These are phyloP conservation scores for Agrochola lota DNA, from an alignment of 2,888 invertebrate species.

Conservation along the genomic window DNA sequence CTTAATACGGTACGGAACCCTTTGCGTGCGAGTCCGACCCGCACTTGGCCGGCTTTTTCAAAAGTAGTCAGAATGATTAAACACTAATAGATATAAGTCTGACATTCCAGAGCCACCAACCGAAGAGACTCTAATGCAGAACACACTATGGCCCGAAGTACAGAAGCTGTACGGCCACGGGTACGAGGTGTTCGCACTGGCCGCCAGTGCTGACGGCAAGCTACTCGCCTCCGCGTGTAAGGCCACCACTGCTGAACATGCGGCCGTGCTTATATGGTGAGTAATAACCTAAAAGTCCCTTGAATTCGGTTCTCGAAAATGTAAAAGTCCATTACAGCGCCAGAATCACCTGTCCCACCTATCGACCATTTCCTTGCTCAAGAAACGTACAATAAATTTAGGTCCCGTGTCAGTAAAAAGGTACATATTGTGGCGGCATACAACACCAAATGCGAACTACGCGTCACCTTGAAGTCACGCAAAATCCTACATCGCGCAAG, in stretches of 20 bases:
- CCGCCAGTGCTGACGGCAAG: constrained; percentile 93
- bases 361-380: neutral
- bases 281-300: neutral
- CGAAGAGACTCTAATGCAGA: constrained; percentile 97
- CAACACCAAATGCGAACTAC: no score
- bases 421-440: no score
- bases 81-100: neutral
- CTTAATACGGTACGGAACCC: no score
- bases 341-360: neutral
- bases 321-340: neutral
- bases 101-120: constrained; percentile 94
- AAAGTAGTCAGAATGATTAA: neutral
- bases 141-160: constrained; percentile 98
- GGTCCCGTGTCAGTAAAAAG: neutral
- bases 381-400: neutral
- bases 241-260: constrained; percentile 94
- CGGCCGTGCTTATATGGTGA: constrained; percentile 97
- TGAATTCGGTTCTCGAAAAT: neutral
- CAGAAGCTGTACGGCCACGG: constrained; percentile 99
- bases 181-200: constrained; percentile 96
- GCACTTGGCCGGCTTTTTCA: neutral
- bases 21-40: no score
- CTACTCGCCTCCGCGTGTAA: constrained; percentile 97
- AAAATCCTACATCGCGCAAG: no score
- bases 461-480: no score